Percentiles rank a stretch among this genome's conserved stretches.
phyloP scores from a whole-genome alignment of 2,888 invertebrate species.

The Leucophora obtusa region DNA sequence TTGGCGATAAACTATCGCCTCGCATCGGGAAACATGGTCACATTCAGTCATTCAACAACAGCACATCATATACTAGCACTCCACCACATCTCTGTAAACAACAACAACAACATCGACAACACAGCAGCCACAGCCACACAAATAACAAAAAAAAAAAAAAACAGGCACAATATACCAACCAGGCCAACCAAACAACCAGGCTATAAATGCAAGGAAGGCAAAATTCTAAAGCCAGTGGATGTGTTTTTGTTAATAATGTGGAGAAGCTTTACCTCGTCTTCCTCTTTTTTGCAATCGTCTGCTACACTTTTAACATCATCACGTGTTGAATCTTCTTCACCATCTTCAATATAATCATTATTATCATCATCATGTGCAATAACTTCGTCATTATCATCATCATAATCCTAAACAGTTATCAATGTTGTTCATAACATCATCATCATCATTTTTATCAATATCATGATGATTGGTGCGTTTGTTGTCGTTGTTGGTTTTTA shows the following conservation, averaged over 20 bases:
- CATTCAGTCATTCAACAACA: conserved; percentile 67
- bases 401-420: conserved; percentile 25
- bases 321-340: conserved; percentile 64
- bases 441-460: conserved; percentile 27
- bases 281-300: conserved; percentile 34
- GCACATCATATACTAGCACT: conserved; percentile 63
- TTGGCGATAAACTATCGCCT: conserved; percentile 79
- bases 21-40: conserved; percentile 78
- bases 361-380: conserved; percentile 28
- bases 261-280: conserved; percentile 45
- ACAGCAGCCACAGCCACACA: conserved; percentile 48
- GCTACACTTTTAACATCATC: conserved; percentile 63
- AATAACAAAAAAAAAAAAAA: conserved; percentile 50
- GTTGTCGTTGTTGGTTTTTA: too few species aligned
- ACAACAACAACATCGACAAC: conserved; percentile 40
- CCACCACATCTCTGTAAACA: conserved; percentile 44
- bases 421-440: conserved; percentile 21
- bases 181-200: conserved; percentile 37
- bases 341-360: conserved; percentile 49
- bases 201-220: conserved; percentile 38
- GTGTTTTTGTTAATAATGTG: conserved; percentile 50
- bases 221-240: conserved; percentile 40
- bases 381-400: conserved; percentile 21
- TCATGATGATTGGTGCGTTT: conserved; percentile 2
- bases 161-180: conserved; percentile 61